phyloP scores from a whole-genome alignment of 2,888 invertebrate genomes.

The Cephus sareptanus region DNA sequence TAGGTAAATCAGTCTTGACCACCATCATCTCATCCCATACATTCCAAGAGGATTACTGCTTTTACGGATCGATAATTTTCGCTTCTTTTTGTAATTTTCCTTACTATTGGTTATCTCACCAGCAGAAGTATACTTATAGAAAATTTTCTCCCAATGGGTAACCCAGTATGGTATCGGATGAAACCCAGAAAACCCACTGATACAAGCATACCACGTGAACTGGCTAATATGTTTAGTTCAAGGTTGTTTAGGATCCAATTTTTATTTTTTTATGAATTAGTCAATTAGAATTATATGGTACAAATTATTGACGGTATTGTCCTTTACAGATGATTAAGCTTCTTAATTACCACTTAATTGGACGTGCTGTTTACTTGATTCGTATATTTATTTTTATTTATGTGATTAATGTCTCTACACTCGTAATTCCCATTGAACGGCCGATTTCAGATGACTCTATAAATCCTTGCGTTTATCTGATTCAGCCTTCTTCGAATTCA shows the following conservation, averaged over 20 bases:
- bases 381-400: neutral
- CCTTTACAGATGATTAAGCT: neutral
- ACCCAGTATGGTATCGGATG: neutral
- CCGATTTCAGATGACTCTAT: neutral
- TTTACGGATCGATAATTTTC: neutral
- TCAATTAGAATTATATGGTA: neutral
- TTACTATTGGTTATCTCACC: neutral
- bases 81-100: neutral
- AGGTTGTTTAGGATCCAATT: neutral
- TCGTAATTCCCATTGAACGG: neutral
- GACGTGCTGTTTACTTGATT: neutral
- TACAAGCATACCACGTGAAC: neutral
- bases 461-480: neutral
- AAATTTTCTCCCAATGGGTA: neutral
- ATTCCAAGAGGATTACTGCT: neutral
- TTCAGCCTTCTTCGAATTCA: neutral
- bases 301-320: neutral
- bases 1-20: neutral
- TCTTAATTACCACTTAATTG: neutral
- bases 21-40: neutral
- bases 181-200: neutral
- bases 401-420: neutral
- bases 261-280: neutral
- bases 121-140: neutral
- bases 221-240: neutral